These are phyloP conservation scores for Numenius phaeopus DNA, from an alignment of 2,797 vertebrate species.

Conservation along the genomic window DNA sequence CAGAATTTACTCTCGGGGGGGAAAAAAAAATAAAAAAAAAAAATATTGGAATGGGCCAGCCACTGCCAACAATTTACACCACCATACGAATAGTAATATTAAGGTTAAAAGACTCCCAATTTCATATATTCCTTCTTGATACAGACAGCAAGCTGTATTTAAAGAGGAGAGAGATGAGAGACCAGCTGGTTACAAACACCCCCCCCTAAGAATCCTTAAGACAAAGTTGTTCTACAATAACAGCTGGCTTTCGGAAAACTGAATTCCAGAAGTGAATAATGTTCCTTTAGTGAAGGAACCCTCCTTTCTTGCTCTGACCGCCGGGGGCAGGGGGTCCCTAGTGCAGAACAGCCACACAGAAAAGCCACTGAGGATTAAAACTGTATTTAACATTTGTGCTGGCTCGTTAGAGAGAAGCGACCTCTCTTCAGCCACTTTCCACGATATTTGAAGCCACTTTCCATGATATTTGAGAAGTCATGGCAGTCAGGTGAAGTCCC, in stretches of 20 bases:
- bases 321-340: not conserved
- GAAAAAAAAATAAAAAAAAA: no score
- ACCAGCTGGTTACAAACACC: not conserved
- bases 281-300: not conserved
- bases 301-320: not conserved
- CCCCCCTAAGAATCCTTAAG: not conserved
- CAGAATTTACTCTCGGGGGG: not conserved
- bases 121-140: not conserved
- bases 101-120: not conserved
- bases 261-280: not conserved
- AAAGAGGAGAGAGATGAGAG: not conserved
- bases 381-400: not conserved
- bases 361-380: not conserved
- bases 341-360: not conserved
- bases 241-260: not conserved
- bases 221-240: not conserved
- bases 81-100: rapidly evolving
- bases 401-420: not conserved
- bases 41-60: not conserved
- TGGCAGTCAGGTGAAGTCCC: no score
- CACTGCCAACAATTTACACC: not conserved
- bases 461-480: no score
- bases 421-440: not conserved
- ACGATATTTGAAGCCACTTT: no score
- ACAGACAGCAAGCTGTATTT: not conserved